These are phyloP conservation scores for Fratercula arctica DNA, from an alignment of 2,797 vertebrate genomes.

Conservation along the genomic window DNA sequence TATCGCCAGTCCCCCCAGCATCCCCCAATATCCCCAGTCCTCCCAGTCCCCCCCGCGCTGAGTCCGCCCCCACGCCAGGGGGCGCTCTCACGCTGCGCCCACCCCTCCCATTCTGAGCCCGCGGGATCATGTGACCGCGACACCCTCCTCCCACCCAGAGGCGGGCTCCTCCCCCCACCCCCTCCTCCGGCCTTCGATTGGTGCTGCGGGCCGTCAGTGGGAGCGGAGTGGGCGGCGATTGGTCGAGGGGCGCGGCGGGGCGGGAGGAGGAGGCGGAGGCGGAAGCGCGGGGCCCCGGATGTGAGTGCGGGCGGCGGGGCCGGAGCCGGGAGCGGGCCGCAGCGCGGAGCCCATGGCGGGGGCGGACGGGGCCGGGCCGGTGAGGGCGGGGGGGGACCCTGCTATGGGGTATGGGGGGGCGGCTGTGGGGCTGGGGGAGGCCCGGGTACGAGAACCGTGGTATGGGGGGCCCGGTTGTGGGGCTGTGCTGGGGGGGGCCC, in stretches of 20 bases:
- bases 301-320: not conserved
- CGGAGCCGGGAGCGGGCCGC: not conserved
- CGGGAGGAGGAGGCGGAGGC: not conserved
- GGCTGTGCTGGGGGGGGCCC: no score
- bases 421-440: not conserved
- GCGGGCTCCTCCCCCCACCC: not conserved
- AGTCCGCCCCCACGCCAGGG: not conserved
- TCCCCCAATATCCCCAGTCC: no score
- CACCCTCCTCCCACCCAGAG: no score
- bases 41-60: not conserved
- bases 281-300: not conserved
- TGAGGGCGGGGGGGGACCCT: not conserved
- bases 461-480: not conserved
- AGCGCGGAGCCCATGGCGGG: not conserved
- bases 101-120: not conserved
- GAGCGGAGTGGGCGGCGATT: not conserved
- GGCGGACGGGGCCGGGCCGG: not conserved
- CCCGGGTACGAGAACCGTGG: no score
- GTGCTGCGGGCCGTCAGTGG: not conserved
- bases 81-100: not conserved
- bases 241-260: not conserved
- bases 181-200: not conserved
- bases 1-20: no score
- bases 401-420: no score
- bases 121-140: not conserved